Percentiles rank a stretch among this genome's conserved stretches.
Conservation (phyloP, 1,140 invertebrate species). For the Calephelis nemesis region DNA sequence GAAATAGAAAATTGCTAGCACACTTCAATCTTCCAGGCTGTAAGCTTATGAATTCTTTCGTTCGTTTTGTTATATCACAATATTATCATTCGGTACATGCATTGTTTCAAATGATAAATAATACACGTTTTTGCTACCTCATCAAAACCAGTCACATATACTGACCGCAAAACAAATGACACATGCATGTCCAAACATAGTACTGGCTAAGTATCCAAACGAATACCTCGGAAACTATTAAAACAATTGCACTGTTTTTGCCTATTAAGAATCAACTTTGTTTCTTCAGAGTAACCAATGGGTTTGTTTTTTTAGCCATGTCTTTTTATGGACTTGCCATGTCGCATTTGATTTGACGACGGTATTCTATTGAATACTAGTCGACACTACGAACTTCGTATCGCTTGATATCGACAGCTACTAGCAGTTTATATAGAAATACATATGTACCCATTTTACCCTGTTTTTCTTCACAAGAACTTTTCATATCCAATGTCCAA, state of each 20-base stretch:
- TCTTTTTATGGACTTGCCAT: no score
- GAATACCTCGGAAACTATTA: neutral
- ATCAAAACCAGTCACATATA: conserved; percentile 11
- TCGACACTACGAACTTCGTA: no score
- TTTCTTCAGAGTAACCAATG: neutral
- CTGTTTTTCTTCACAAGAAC: no score
- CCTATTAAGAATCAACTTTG: neutral
- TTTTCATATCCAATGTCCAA: no score
- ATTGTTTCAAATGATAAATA: neutral
- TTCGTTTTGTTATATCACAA: neutral
- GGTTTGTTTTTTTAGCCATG: neutral
- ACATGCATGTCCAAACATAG: conserved; percentile 1
- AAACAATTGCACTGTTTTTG: conserved; percentile 6
- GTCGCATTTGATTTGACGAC: no score
- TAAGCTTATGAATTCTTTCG: no score
- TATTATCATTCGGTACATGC: neutral
- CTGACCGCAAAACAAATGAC: conserved; percentile 3
- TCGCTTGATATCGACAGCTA: no score
- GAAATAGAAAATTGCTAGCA: no score
- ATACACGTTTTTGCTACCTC: neutral
- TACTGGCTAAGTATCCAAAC: neutral
- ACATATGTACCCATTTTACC: no score
- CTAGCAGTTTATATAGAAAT: no score
- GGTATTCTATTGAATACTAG: no score
- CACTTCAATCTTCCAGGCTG: no score